A percentile compares a stretch with the other conserved stretches of the same genome.
Conservation (phyloP, 2,888 invertebrate genomes). For the Chloromyia formosa region DNA sequence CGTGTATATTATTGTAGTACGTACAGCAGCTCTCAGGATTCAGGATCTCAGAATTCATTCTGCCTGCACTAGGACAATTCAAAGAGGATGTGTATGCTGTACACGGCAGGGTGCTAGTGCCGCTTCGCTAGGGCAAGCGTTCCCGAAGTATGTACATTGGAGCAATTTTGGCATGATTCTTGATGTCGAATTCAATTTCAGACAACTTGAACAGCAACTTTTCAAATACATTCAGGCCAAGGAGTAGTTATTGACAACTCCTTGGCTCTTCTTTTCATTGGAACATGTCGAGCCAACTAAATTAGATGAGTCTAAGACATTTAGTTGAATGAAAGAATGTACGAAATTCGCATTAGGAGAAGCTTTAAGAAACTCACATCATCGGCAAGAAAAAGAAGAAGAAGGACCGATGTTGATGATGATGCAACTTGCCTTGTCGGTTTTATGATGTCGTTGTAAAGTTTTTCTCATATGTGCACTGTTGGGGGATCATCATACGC, state of each 20-base stretch:
- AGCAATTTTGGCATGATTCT: neutral
- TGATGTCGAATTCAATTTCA: slow-evolving; percentile 10
- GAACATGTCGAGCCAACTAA: neutral
- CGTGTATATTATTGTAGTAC: too few relatives aligned
- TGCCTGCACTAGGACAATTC: too few relatives aligned
- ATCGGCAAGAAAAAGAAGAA: neutral
- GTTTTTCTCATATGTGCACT: neutral
- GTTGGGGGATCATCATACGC: neutral
- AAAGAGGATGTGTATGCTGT: neutral
- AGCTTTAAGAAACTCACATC: neutral
- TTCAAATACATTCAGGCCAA: slow-evolving; percentile 4
- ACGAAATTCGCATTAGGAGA: neutral
- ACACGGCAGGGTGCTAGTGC: neutral
- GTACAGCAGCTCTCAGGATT: neutral
- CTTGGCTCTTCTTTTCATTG: neutral
- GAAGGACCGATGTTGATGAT: neutral
- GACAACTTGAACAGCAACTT: slow-evolving; percentile 6
- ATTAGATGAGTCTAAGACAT: slow-evolving; percentile 3
- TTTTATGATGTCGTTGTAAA: slow-evolving; percentile 4
- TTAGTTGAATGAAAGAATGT: slow-evolving; percentile 2
- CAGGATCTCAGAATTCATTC: too few relatives aligned
- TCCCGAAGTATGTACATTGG: neutral
- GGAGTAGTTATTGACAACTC: slow-evolving; percentile 6
- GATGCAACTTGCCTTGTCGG: neutral
- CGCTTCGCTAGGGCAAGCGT: neutral